These are phyloP conservation scores for Drosophila ustulata DNA, from an alignment of 2,888 invertebrate genomes.

Conservation along the genomic window DNA sequence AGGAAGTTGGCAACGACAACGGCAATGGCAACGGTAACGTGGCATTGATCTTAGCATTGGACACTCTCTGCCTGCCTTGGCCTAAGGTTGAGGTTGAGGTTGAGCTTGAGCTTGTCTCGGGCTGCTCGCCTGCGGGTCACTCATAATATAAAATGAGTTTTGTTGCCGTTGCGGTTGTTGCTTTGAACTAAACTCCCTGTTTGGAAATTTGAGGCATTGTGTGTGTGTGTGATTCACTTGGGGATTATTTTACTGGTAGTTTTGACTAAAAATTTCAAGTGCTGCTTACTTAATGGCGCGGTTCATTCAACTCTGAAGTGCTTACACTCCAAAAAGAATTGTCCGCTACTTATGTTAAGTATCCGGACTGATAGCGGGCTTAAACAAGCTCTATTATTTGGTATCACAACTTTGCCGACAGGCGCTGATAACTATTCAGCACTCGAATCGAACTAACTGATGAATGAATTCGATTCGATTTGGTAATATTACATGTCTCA, in stretches of 20 bases:
- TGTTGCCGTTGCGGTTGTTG: conserved; percentile 26
- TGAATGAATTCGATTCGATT: conserved; percentile 1
- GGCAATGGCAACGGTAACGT: conserved; percentile 38
- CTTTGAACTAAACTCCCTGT: conserved; percentile 32
- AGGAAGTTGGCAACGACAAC: conserved; percentile 64
- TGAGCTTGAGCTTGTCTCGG: conserved; percentile 42
- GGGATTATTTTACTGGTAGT: conserved; percentile 22
- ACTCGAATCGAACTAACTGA: conserved; percentile 6
- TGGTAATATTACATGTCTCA: conserved; percentile 19
- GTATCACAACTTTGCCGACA: conserved; percentile 10
- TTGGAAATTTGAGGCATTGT: conserved; percentile 42
- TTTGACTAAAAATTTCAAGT: conserved; percentile 49
- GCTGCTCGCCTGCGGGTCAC: conserved; percentile 62
- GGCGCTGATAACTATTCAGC: conserved; percentile 24
- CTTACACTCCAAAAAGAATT: conserved; percentile 17
- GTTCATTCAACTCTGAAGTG: conserved; percentile 55
- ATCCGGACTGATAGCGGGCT: conserved; percentile 29
- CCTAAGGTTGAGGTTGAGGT: conserved; percentile 63
- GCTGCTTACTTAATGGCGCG: conserved; percentile 43
- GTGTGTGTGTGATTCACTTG: conserved; percentile 27
- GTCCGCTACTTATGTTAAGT: conserved; percentile 12
- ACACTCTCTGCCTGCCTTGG: conserved; percentile 30
- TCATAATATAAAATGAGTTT: conserved; percentile 63
- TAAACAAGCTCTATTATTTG: conserved; percentile 17
- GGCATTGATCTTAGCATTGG: conserved; percentile 80